phyloP scores from a whole-genome alignment of 2,113 vertebrate genomes.

The Pithys albifrons region DNA sequence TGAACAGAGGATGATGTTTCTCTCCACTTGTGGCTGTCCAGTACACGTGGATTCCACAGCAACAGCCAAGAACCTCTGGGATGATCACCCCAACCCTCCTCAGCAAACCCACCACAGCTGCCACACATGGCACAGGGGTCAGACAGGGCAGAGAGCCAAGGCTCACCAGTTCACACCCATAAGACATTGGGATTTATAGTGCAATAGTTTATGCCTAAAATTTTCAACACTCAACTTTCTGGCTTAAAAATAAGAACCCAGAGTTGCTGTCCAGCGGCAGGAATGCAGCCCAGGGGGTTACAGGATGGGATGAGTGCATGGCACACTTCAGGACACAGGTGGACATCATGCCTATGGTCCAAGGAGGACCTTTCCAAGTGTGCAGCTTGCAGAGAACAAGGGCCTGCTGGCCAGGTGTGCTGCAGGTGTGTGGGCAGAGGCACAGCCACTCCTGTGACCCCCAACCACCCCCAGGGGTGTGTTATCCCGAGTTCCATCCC shows the following conservation, averaged over 20 bases:
- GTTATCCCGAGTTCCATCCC: rapidly evolving
- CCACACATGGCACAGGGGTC: not conserved
- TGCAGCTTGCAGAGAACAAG: not conserved
- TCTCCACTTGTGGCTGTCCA: not conserved
- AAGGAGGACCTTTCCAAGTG: not conserved
- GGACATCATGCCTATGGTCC: rapidly evolving
- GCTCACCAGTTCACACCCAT: not conserved
- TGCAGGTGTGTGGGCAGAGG: not conserved
- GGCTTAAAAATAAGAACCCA: rapidly evolving
- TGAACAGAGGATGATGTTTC: not conserved
- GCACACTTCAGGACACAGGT: not conserved
- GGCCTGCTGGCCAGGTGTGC: not conserved
- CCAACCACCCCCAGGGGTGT: rapidly evolving
- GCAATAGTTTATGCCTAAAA: not conserved
- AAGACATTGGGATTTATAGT: not conserved
- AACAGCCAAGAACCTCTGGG: conserved; percentile 22
- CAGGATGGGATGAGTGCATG: not conserved
- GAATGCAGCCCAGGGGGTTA: not conserved
- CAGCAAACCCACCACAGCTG: not conserved
- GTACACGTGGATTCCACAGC: not conserved
- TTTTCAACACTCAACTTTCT: not conserved
- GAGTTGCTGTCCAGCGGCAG: not conserved
- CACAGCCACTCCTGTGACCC: not conserved
- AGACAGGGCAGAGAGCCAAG: not conserved
- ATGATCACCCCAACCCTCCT: not conserved